Conservation (phyloP, 2,113 vertebrate genomes). For the Callithrix jacchus region DNA sequence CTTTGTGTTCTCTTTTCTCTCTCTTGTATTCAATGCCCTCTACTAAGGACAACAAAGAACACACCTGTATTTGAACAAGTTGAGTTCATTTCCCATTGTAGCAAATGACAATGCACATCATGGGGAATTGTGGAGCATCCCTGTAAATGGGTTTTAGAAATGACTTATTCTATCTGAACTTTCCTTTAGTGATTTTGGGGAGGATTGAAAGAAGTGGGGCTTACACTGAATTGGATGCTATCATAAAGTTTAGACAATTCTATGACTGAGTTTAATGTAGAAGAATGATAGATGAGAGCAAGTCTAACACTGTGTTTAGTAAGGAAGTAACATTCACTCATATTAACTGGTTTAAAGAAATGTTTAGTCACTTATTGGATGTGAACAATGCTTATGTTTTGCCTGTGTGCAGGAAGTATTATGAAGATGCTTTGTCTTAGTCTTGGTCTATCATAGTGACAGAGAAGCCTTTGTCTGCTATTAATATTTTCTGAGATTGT, state of each 20-base stretch:
- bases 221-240: neutral
- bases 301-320: neutral
- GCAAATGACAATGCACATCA: neutral
- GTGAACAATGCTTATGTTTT: neutral
- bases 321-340: neutral
- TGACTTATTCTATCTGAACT: neutral
- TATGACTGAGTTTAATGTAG: neutral
- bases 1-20: neutral
- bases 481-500: neutral
- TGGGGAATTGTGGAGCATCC: neutral
- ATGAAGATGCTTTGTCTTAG: neutral
- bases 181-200: neutral
- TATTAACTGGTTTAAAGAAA: neutral
- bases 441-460: neutral
- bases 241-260: neutral
- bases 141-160: neutral
- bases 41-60: neutral
- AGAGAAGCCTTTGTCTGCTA: neutral
- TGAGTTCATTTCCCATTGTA: neutral
- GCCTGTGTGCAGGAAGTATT: neutral
- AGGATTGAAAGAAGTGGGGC: neutral
- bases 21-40: neutral
- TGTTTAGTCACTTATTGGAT: neutral
- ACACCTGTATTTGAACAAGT: neutral
- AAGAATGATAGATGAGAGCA: neutral